Conservation (phyloP, 2,113 vertebrate species). For the Lepisosteus osseus region DNA sequence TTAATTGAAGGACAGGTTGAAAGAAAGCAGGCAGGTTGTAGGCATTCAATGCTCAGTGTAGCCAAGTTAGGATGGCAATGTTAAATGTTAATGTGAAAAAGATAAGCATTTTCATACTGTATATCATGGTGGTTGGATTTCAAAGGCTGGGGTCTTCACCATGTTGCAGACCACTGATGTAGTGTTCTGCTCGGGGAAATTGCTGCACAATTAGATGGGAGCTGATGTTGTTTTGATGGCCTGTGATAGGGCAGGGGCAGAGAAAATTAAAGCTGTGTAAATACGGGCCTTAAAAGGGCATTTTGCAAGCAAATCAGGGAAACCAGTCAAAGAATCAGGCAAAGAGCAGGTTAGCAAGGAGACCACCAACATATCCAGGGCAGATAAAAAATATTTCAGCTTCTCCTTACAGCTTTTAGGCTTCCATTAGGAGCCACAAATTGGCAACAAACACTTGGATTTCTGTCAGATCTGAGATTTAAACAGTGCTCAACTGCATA, state of each 20-base stretch:
- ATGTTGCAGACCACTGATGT: background rate
- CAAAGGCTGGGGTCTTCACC: background rate
- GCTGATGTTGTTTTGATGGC: constrained; percentile 44
- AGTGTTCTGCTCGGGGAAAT: background rate
- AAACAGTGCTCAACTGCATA: too few species aligned
- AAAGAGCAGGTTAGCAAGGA: constrained; percentile 4
- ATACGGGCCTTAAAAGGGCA: constrained; percentile 49
- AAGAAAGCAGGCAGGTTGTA: too few species aligned
- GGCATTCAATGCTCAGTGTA: too few species aligned
- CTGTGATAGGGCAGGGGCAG: constrained; percentile 38
- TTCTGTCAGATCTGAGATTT: too few species aligned
- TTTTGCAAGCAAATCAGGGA: constrained; percentile 30
- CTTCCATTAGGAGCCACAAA: too few species aligned
- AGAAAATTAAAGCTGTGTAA: constrained; percentile 39
- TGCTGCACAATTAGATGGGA: constrained; percentile 21
- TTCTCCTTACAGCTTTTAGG: background rate
- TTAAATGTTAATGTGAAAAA: too few species aligned
- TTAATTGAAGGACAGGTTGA: too few species aligned
- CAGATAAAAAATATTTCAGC: background rate
- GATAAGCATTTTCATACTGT: too few species aligned
- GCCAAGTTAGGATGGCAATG: too few species aligned
- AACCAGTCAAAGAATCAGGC: constrained; percentile 13
- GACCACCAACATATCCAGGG: constrained; percentile 1
- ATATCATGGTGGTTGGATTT: background rate
- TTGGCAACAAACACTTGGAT: too few species aligned